A percentile compares a stretch with the other conserved stretches of the same genome.
Evolutionary conservation across 2,113 vertebrate genomes (phyloP).

Genomic region (Aleadryas rufinucha): DNA sequence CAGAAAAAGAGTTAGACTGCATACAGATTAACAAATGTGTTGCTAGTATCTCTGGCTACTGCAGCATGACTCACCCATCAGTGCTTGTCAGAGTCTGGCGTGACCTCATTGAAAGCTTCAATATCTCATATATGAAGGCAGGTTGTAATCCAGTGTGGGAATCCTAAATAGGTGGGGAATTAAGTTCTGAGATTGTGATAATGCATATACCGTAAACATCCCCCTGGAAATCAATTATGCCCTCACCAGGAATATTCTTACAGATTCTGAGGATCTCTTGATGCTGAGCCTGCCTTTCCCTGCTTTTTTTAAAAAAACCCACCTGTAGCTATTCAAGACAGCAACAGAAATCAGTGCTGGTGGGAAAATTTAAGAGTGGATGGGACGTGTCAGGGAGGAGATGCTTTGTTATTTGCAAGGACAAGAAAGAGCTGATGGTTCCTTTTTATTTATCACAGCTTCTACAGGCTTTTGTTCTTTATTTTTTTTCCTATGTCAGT

Average conservation of each 20-base stretch:
- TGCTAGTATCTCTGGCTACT: conserved; percentile 73
- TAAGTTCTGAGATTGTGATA: background rate
- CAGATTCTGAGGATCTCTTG: background rate
- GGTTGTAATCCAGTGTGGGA: conserved; percentile 36
- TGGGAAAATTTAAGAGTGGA: background rate
- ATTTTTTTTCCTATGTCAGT: background rate
- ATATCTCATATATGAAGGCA: conserved; percentile 1
- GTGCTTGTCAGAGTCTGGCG: conserved; percentile 69
- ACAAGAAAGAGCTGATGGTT: background rate
- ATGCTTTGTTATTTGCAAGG: background rate
- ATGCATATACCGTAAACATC: background rate
- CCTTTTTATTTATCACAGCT: background rate
- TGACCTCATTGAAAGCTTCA: conserved; percentile 72
- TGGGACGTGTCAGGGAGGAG: background rate
- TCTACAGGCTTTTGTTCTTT: background rate
- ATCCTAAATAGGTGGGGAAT: conserved; percentile 11
- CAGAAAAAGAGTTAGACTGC: conserved; percentile 66
- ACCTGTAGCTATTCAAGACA: background rate
- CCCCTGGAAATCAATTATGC: background rate
- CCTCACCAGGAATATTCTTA: background rate
- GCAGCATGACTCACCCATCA: conserved; percentile 77
- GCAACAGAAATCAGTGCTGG: background rate
- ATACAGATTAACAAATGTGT: conserved; percentile 70
- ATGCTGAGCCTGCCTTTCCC: background rate
- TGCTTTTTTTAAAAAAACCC: background rate